Conservation (phyloP, 2,888 invertebrate genomes). For the Onchidella celtica region DNA sequence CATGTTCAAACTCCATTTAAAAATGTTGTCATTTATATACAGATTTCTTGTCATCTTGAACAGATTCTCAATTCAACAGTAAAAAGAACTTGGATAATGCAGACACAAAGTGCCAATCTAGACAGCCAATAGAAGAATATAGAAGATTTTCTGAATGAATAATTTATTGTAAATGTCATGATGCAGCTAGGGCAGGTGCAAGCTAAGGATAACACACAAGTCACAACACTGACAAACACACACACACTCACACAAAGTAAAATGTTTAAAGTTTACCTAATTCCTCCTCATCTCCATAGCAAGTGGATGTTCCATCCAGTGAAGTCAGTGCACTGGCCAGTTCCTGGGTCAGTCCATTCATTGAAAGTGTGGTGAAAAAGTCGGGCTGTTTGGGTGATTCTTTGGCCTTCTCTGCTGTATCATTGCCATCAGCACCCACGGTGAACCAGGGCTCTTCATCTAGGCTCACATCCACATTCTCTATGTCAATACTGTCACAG, state of each 20-base stretch:
- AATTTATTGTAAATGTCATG: no score
- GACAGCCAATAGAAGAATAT: no score
- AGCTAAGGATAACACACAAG: not conserved
- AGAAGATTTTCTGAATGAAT: no score
- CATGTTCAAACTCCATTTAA: no score
- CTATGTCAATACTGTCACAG: slow-evolving; percentile 11
- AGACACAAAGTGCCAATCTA: no score
- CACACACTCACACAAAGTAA: slow-evolving; percentile 2
- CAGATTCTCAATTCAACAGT: no score
- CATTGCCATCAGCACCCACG: slow-evolving; percentile 46
- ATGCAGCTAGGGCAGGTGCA: no score
- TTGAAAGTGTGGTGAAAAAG: slow-evolving; percentile 70
- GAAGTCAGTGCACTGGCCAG: slow-evolving; percentile 73
- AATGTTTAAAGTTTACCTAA: slow-evolving; percentile 32
- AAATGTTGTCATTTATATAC: no score
- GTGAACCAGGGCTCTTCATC: slow-evolving; percentile 55
- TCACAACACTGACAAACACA: slow-evolving; percentile 12
- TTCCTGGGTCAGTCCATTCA: slow-evolving; percentile 76
- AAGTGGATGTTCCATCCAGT: slow-evolving; percentile 55
- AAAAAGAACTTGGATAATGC: no score
- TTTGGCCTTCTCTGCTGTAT: not conserved
- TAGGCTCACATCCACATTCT: slow-evolving; percentile 36
- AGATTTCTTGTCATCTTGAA: no score
- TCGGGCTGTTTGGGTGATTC: slow-evolving; percentile 64
- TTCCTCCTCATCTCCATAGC: slow-evolving; percentile 25